Evolutionary conservation across 2,888 invertebrate genomes (phyloP), one percentile per base, ranked within the genome.

Genomic region (Lysandra bellargus): DNA sequence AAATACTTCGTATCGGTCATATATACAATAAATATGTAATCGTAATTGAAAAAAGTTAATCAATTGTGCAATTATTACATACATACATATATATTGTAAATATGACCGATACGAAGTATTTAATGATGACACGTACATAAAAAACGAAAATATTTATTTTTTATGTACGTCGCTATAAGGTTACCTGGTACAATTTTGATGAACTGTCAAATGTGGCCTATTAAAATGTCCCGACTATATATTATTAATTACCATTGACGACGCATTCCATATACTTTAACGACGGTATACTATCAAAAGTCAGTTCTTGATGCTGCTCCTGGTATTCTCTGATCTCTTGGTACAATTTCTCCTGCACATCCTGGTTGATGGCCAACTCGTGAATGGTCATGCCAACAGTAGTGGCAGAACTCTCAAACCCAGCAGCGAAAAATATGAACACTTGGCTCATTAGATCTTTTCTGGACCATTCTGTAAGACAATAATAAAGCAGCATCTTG

Each of bases 361-460:
- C 87, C 0, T 87, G 86, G 82, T 95, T 89, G 1, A 93, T 23
- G 1, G 92, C 91, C 64, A 95, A 81, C 82, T 95, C 94, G 79
- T 95, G 92, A 4, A 92, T 83, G 37, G 87, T 84, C 87, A 94
- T 87, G 1, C 87, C 87, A 44, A 95, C 81, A 0, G 88, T 85
- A 0, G 91, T 84, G 0, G 95, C 92, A 0, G 92, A 87, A 4
- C 90, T 92, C 33, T 95, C 95, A 79, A 91, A 95, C 0, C 95
- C 95, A 77, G 93, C 95, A 9, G 87, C 84, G 83, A 95, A 94
- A 85, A 95, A 95, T 33, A 94, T 85, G 72, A 94, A 91, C 0
- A 92, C 93, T 86, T 95, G 95, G 0, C 90, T 87, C 0, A 89
- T 88, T 2, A 95, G 82, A 53, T 95, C 92, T 1, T 87, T 86